Conservation (phyloP, 2,797 vertebrate species). For the Gallinago solitaria region DNA sequence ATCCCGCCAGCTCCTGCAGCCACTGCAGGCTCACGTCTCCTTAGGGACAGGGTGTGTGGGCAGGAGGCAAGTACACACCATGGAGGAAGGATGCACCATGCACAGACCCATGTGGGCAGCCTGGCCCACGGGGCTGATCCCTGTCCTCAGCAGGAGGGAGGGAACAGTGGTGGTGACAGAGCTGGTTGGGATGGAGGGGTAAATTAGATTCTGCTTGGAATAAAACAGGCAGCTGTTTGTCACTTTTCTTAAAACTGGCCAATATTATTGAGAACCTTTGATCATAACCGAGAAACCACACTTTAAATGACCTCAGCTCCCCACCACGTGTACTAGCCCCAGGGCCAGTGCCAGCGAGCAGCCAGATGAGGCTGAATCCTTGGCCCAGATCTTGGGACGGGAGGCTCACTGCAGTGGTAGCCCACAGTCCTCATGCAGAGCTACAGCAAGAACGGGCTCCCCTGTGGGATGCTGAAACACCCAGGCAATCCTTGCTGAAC, state of each 20-base stretch:
- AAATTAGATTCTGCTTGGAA: not conserved
- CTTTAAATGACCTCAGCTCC: not conserved
- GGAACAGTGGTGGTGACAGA: not conserved
- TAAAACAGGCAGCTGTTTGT: not conserved
- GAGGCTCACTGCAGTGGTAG: accelerated
- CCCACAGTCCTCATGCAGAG: no score
- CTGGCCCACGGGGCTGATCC: not conserved
- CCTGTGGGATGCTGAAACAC: not conserved
- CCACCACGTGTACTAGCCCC: not conserved
- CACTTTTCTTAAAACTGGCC: not conserved
- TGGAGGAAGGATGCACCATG: not conserved
- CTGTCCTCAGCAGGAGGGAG: not conserved
- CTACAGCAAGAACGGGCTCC: not conserved
- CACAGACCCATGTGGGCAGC: accelerated
- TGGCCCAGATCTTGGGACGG: not conserved
- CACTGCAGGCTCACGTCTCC: not conserved
- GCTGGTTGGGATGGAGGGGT: not conserved
- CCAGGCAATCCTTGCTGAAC: not conserved
- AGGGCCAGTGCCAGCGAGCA: not conserved
- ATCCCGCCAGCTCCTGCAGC: not conserved
- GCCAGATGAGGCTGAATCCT: not conserved
- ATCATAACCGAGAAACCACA: not conserved
- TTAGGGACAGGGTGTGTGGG: not conserved
- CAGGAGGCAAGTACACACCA: accelerated
- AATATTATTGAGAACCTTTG: not conserved